Evolutionary conservation across 2,888 invertebrate genomes (phyloP).

Genomic region (Caprella mutica): DNA sequence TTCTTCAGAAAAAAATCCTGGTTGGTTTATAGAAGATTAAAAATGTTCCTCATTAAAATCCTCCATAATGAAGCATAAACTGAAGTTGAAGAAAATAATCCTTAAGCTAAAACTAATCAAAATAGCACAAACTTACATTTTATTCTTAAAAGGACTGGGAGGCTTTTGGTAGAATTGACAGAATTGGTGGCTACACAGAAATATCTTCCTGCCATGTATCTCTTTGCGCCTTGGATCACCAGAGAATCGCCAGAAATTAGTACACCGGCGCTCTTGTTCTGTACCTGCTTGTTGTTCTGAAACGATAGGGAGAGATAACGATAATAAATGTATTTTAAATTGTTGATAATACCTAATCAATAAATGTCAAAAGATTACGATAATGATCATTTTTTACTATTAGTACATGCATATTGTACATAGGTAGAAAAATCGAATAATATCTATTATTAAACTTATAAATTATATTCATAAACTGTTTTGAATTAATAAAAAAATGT

Average conservation of each 20-base stretch:
- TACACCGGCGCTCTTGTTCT: neutral
- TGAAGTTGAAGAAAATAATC: no score
- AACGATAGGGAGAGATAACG: neutral
- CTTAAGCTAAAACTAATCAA: no score
- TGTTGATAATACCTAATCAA: neutral
- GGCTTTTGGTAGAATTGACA: conserved; percentile 1
- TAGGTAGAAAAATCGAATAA: no score
- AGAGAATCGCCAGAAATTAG: conserved; percentile 6
- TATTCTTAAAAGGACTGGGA: conserved; percentile 4
- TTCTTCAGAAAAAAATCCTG: no score
- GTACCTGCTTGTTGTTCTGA: neutral
- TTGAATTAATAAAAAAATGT: no score
- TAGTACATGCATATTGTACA: no score
- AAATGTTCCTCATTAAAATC: no score
- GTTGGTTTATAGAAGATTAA: no score
- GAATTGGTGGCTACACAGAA: conserved; percentile 3
- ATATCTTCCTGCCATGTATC: conserved; percentile 1
- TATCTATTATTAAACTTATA: no score
- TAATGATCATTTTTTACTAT: neutral
- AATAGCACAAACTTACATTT: conserved; percentile 1
- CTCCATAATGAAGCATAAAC: no score
- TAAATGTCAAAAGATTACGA: neutral
- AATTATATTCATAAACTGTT: no score
- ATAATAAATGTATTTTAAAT: neutral
- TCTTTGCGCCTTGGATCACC: neutral